Evolutionary conservation across 2,888 invertebrate species (phyloP).

Genomic region (Cephonodes hylas): DNA sequence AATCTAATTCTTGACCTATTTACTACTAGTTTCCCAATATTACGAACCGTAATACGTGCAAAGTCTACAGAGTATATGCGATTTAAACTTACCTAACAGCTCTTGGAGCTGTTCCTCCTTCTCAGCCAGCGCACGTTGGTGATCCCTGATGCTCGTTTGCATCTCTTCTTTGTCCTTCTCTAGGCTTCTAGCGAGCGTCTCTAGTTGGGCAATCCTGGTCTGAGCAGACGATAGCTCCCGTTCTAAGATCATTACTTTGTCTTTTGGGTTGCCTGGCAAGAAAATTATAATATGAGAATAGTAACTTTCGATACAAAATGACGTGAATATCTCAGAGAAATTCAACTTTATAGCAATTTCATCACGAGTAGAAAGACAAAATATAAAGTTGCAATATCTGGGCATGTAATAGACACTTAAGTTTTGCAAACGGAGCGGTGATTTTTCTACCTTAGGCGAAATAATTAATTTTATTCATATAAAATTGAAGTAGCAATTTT

Average conservation of each 20-base stretch:
- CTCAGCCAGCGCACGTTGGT: constrained; percentile 70
- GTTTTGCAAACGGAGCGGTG: too few species aligned
- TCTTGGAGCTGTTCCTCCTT: constrained; percentile 69
- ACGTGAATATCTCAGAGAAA: too few species aligned
- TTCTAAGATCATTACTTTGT: constrained; percentile 65
- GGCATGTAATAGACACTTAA: too few species aligned
- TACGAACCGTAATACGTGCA: neutral
- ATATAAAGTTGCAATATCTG: too few species aligned
- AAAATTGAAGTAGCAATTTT: too few species aligned
- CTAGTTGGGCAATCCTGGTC: constrained; percentile 66
- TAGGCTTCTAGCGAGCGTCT: constrained; percentile 62
- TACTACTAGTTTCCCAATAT: constrained; percentile 4
- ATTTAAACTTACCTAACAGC: constrained; percentile 49
- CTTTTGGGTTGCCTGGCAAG: constrained; percentile 64
- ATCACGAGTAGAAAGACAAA: too few species aligned
- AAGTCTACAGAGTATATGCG: neutral
- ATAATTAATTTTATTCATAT: too few species aligned
- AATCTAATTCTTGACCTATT: constrained; percentile 7
- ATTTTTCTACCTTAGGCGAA: too few species aligned
- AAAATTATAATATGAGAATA: neutral
- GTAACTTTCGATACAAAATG: neutral
- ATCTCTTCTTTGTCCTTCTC: constrained; percentile 86
- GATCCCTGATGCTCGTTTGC: constrained; percentile 82
- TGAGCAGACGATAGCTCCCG: constrained; percentile 65
- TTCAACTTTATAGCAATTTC: too few species aligned